Percentiles rank a stretch among this genome's conserved stretches.
phyloP scores from a whole-genome alignment of 2,888 invertebrate species.

The Dryomyza anilis region DNA sequence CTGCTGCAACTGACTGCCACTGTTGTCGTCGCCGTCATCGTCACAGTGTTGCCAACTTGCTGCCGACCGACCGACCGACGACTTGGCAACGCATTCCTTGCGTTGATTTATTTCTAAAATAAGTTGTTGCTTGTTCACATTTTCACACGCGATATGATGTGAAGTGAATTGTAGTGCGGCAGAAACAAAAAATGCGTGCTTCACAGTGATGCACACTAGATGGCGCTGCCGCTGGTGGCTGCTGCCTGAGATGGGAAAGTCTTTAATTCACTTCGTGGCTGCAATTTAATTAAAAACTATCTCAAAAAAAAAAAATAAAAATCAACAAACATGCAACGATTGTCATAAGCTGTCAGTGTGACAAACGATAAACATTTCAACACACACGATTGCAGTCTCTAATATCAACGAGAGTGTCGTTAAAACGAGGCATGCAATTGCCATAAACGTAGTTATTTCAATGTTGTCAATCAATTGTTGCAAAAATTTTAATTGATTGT shows the following conservation, averaged over 20 bases:
- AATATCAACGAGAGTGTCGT: too few species aligned
- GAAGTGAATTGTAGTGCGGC: neutral
- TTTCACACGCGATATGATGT: neutral
- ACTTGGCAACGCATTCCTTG: neutral
- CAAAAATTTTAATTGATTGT: too few species aligned
- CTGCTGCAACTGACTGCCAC: neutral
- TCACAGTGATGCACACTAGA: neutral
- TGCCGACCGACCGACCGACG: neutral
- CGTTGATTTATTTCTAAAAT: neutral
- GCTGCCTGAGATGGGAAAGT: neutral
- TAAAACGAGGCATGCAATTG: neutral
- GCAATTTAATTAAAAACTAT: conserved; percentile 16
- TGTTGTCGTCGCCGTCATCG: neutral
- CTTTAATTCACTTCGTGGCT: conserved; percentile 1
- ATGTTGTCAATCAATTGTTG: too few species aligned
- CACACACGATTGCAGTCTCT: neutral
- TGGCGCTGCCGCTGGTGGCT: neutral
- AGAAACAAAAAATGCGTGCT: neutral
- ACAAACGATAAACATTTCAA: conserved; percentile 12
- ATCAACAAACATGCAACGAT: conserved; percentile 14
- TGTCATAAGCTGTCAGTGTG: conserved; percentile 12
- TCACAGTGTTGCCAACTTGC: neutral
- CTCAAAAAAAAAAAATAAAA: too few species aligned
- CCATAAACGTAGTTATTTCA: too few species aligned
- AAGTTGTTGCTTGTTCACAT: neutral